Evolutionary conservation across 2,888 invertebrate species (phyloP).

Genomic region (Nephrotoma guestfalica): DNA sequence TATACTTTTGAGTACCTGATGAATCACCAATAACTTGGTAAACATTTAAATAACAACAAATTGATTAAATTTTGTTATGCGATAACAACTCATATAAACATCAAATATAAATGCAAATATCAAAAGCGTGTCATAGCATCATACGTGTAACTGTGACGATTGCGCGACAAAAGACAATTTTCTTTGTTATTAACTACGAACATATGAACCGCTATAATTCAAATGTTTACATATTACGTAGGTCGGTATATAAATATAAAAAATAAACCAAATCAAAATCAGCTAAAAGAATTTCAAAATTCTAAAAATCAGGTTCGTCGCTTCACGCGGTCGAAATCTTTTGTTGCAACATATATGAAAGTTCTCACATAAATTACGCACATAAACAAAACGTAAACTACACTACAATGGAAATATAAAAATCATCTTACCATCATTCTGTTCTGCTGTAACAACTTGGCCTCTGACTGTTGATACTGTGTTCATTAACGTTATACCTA

Average conservation of each 20-base stretch:
- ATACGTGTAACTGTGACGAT: too few relatives aligned
- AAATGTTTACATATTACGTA: not conserved
- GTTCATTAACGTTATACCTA: not conserved
- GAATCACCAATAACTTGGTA: too few relatives aligned
- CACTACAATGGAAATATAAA: not conserved
- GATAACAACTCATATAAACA: too few relatives aligned
- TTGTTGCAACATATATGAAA: not conserved
- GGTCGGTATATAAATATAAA: too few relatives aligned
- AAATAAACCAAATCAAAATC: not conserved
- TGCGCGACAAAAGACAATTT: too few relatives aligned
- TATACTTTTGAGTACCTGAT: too few relatives aligned
- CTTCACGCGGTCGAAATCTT: not conserved
- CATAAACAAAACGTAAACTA: not conserved
- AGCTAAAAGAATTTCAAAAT: not conserved
- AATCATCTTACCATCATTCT: not conserved
- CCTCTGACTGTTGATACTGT: not conserved
- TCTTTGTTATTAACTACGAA: too few relatives aligned
- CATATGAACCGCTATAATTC: not conserved
- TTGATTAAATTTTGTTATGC: too few relatives aligned
- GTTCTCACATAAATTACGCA: not conserved
- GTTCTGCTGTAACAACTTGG: constrained; percentile 2
- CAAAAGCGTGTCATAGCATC: too few relatives aligned
- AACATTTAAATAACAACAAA: too few relatives aligned
- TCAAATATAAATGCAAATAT: too few relatives aligned
- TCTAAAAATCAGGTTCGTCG: not conserved